phyloP scores from a whole-genome alignment of 2,888 invertebrate species.

The Macrosoma leucophasiata region DNA sequence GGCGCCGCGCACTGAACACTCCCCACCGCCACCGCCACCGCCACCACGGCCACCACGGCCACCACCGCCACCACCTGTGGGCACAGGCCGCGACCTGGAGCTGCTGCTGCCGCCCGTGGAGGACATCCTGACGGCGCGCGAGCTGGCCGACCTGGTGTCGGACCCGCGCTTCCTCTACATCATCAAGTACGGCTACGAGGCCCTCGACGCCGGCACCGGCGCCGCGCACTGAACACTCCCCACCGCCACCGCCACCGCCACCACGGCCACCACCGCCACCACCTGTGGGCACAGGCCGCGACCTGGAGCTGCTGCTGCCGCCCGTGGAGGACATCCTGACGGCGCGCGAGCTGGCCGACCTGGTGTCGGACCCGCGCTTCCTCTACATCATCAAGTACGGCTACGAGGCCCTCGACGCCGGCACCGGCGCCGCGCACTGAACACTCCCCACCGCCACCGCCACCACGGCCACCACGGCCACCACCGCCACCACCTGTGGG shows the following conservation, averaged over 20 bases:
- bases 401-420: constrained; percentile 74
- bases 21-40: no score
- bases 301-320: constrained; percentile 81
- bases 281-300: no score
- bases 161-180: constrained; percentile 85
- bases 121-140: constrained; percentile 79
- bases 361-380: constrained; percentile 81
- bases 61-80: no score
- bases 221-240: no score
- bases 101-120: constrained; percentile 83
- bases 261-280: no score
- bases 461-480: no score
- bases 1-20: no score
- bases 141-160: constrained; percentile 78
- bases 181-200: constrained; percentile 86
- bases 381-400: constrained; percentile 86
- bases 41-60: no score
- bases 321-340: constrained; percentile 81
- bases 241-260: no score
- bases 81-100: constrained; percentile 81
- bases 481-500: no score
- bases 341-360: constrained; percentile 79
- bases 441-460: no score
- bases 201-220: constrained; percentile 19
- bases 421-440: no score